These are phyloP conservation scores for Bambusicola thoracicus DNA, from an alignment of 2,113 vertebrate genomes.

Conservation along the genomic window DNA sequence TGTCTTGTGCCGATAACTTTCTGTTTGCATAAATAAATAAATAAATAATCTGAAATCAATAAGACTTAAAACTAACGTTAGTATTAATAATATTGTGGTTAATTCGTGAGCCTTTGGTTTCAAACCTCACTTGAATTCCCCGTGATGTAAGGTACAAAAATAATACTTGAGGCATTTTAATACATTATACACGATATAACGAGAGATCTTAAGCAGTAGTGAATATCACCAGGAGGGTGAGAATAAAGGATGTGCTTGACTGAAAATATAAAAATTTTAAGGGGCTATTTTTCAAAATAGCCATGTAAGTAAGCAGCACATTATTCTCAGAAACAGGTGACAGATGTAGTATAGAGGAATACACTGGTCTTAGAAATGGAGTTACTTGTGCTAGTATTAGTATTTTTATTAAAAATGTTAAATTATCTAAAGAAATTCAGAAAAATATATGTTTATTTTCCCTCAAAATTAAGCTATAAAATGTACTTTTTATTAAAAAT, in stretches of 20 bases:
- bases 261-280: background rate
- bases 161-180: background rate
- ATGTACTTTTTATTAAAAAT: background rate
- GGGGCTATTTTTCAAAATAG: background rate
- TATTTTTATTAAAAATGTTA: background rate
- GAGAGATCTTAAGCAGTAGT: background rate
- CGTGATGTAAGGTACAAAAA: background rate
- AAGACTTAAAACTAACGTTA: background rate
- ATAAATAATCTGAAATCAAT: background rate
- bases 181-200: background rate
- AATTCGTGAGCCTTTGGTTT: background rate
- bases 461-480: background rate
- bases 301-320: background rate
- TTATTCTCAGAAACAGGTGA: background rate
- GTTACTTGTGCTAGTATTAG: background rate
- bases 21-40: background rate
- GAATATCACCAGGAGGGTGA: background rate
- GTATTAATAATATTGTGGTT: background rate
- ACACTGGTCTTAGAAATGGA: background rate
- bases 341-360: background rate
- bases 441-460: background rate
- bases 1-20: background rate
- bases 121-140: background rate
- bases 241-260: background rate
- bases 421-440: background rate